Conservation (phyloP, 2,113 vertebrate species). For the Pampusana beccarii region DNA sequence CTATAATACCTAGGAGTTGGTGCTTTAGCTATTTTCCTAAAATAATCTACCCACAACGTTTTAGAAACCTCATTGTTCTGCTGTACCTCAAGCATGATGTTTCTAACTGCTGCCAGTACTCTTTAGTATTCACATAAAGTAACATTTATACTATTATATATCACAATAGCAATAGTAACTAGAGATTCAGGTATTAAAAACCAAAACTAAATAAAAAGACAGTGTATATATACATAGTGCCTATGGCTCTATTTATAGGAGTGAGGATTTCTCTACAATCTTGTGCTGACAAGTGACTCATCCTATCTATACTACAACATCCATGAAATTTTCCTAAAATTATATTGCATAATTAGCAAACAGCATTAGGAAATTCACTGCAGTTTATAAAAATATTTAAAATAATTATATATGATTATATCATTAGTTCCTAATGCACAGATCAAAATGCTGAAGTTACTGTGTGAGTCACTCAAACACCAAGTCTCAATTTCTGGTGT, state of each 20-base stretch:
- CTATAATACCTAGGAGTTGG: not conserved
- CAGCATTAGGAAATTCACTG: conserved; percentile 66
- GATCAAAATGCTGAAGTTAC: conserved; percentile 46
- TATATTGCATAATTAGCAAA: conserved; percentile 63
- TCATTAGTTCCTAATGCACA: conserved; percentile 75
- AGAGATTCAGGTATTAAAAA: conserved; percentile 21
- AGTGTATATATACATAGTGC: not conserved
- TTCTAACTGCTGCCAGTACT: conserved; percentile 7
- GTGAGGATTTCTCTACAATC: conserved; percentile 38
- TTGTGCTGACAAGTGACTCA: conserved; percentile 69
- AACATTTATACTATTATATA: conserved; percentile 30
- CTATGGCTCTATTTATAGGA: conserved; percentile 53
- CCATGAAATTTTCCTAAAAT: conserved; percentile 70
- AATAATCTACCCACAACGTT: not conserved
- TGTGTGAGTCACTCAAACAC: conserved; percentile 63
- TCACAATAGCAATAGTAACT: conserved; percentile 20
- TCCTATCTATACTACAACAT: conserved; percentile 19
- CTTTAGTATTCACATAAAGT: not conserved
- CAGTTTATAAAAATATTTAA: conserved; percentile 82
- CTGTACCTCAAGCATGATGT: not conserved
- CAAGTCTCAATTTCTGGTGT: not conserved
- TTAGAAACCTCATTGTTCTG: not conserved
- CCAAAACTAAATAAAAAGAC: conserved; percentile 35
- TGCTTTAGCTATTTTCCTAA: not conserved
- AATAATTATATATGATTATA: conserved; percentile 77